These are phyloP conservation scores for Oscheius sp. DNA, from an alignment of 2,888 invertebrate genomes.

Conservation along the genomic window DNA sequence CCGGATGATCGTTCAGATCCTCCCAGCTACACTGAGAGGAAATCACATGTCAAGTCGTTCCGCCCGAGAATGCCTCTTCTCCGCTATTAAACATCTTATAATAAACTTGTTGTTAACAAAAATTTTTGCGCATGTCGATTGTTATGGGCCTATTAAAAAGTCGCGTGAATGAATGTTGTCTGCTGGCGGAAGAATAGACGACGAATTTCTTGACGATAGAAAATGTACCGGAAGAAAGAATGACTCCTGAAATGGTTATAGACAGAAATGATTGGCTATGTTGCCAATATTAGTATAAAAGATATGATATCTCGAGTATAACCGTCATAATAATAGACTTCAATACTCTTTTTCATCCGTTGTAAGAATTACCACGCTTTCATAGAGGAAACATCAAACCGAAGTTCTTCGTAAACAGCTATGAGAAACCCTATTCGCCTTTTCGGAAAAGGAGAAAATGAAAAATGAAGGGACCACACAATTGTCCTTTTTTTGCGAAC, in stretches of 20 bases:
- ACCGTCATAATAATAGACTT: not conserved
- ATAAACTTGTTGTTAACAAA: not conserved
- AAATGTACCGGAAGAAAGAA: not conserved
- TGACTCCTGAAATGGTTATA: not conserved
- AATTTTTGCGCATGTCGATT: not conserved
- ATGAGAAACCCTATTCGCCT: too few species aligned
- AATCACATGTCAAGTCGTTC: constrained; percentile 15
- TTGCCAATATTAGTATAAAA: not conserved
- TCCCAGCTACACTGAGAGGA: constrained; percentile 5
- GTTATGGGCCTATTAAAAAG: not conserved
- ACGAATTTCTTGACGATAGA: not conserved
- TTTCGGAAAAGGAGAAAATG: too few species aligned
- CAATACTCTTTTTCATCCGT: too few species aligned
- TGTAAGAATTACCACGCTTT: too few species aligned
- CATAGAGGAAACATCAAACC: too few species aligned
- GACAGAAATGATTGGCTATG: too few species aligned
- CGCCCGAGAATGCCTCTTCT: constrained; percentile 18
- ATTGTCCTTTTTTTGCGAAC: not conserved
- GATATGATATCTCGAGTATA: not conserved
- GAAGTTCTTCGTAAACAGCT: too few species aligned
- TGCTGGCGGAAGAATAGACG: not conserved
- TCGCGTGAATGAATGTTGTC: not conserved
- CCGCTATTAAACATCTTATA: constrained; percentile 13
- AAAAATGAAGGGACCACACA: not conserved
- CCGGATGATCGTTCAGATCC: constrained; percentile 10